These are phyloP conservation scores for Anguilla rostrata DNA, from an alignment of 2,113 vertebrate species.

Conservation along the genomic window DNA sequence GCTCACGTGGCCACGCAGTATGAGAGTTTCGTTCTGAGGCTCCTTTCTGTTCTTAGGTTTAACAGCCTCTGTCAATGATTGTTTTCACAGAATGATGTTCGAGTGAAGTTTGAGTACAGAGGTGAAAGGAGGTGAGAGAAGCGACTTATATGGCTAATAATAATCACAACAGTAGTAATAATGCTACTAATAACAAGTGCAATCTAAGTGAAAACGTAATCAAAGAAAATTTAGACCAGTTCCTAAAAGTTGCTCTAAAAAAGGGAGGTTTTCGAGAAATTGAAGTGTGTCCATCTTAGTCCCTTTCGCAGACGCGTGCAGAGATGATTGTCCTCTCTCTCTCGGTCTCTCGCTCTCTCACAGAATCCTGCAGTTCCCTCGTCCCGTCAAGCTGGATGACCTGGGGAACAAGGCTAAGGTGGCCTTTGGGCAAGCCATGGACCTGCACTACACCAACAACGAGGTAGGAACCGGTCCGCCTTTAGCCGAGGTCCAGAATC, in stretches of 20 bases:
- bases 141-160: background rate
- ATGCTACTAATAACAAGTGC: too few relatives aligned
- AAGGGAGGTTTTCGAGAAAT: background rate
- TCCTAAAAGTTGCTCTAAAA: constrained; percentile 20
- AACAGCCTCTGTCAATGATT: constrained; percentile 23
- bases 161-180: background rate
- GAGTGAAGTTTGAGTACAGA: constrained; percentile 98
- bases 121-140: constrained; percentile 91
- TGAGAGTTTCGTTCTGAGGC: background rate
- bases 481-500: too few relatives aligned
- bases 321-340: background rate
- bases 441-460: constrained; percentile 98
- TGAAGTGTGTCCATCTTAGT: too few relatives aligned
- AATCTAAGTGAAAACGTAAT: too few relatives aligned
- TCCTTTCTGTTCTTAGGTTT: background rate
- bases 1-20: background rate
- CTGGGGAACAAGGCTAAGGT: constrained; percentile 87
- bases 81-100: constrained; percentile 85
- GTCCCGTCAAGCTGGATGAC: constrained; percentile 92
- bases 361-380: constrained; percentile 91
- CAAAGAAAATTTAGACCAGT: background rate
- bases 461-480: constrained; percentile 85
- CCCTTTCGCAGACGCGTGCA: too few relatives aligned
- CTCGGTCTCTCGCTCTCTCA: background rate
- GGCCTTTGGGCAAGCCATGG: constrained; percentile 94